Conservation (phyloP, 2,888 invertebrate genomes). For the Chloroclysta siterata region DNA sequence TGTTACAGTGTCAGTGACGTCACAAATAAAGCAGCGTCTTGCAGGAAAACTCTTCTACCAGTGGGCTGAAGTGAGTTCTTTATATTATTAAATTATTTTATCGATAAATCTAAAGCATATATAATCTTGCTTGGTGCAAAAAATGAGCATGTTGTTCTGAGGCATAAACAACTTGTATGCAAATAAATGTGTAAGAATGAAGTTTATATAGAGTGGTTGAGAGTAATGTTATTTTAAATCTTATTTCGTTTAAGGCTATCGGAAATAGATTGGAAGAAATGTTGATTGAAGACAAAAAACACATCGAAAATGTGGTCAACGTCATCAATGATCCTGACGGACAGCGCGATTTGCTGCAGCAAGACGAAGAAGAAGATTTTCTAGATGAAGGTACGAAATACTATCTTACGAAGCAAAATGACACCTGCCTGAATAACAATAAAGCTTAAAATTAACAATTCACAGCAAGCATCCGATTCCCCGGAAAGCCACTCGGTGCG, state of each 20-base stretch:
- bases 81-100: neutral
- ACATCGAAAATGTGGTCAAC: slow-evolving; percentile 87
- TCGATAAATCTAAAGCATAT: too few species aligned
- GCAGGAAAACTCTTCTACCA: slow-evolving; percentile 99
- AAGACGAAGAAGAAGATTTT: slow-evolving; percentile 98
- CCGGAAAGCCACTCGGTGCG: slow-evolving; percentile 87
- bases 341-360: slow-evolving; percentile 90
- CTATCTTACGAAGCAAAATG: slow-evolving; percentile 12
- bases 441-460: slow-evolving; percentile 28
- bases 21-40: slow-evolving; percentile 85
- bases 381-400: slow-evolving; percentile 93
- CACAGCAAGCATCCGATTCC: slow-evolving; percentile 87
- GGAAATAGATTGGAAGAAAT: slow-evolving; percentile 96
- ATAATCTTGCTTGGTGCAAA: too few species aligned
- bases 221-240: too few species aligned
- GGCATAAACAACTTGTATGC: too few species aligned
- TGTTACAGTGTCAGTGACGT: slow-evolving; percentile 70
- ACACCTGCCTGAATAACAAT: slow-evolving; percentile 19
- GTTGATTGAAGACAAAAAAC: slow-evolving; percentile 91
- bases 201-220: too few species aligned
- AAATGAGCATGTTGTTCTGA: too few species aligned
- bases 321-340: slow-evolving; percentile 90
- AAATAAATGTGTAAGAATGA: too few species aligned
- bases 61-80: slow-evolving; percentile 93
- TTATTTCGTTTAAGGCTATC: slow-evolving; percentile 82